Evolutionary conservation across 2,888 invertebrate genomes (phyloP).

Genomic region (Pseudococcus longispinus): DNA sequence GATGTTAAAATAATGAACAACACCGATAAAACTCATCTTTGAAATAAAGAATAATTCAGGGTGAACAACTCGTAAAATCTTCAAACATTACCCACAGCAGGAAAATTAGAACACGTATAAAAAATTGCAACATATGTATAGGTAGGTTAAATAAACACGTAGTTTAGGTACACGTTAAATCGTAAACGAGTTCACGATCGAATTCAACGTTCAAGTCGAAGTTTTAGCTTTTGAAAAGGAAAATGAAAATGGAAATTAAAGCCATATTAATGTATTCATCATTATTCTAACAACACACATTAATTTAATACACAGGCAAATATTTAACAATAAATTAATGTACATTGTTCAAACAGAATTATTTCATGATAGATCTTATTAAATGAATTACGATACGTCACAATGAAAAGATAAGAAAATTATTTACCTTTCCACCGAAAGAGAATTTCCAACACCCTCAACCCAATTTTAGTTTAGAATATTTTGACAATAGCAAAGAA

Average conservation of each 20-base stretch:
- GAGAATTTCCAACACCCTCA: neutral
- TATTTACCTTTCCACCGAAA: neutral
- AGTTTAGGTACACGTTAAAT: too few relatives aligned
- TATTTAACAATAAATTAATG: constrained; percentile 35
- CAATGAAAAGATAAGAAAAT: neutral
- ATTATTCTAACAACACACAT: constrained; percentile 44
- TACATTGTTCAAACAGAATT: constrained; percentile 14
- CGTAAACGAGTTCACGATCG: too few relatives aligned
- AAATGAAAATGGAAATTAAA: neutral
- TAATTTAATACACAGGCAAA: constrained; percentile 34
- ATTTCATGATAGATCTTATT: constrained; percentile 9
- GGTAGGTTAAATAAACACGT: too few relatives aligned
- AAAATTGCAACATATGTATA: too few relatives aligned
- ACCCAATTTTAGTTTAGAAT: neutral
- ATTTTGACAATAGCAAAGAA: neutral
- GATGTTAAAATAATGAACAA: too few relatives aligned
- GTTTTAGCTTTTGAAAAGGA: too few relatives aligned
- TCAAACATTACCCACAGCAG: too few relatives aligned
- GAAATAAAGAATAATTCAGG: too few relatives aligned
- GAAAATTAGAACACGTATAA: too few relatives aligned
- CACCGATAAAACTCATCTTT: too few relatives aligned
- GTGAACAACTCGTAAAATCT: too few relatives aligned
- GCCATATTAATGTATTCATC: constrained; percentile 32
- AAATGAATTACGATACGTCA: constrained; percentile 28
- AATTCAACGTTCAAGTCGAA: too few relatives aligned